These are phyloP conservation scores for Loriculus beryllinus DNA, from an alignment of 2,797 vertebrate species.

Conservation along the genomic window DNA sequence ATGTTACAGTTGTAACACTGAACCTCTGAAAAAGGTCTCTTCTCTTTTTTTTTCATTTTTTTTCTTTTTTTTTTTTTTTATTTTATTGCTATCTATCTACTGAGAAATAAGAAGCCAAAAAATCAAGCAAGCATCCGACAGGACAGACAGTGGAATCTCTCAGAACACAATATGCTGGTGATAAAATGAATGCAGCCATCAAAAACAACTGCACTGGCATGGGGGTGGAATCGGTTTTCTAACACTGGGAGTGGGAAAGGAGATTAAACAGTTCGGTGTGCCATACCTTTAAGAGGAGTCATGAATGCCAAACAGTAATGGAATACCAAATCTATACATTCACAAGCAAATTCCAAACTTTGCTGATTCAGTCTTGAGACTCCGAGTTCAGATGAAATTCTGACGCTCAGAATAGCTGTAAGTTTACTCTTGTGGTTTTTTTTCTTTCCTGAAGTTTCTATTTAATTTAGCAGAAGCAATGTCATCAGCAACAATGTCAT, in stretches of 20 bases:
- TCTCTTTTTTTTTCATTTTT: conserved; percentile 72
- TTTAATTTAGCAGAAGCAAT: conserved; percentile 78
- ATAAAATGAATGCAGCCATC: conserved; percentile 77
- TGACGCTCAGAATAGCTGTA: conserved; percentile 71
- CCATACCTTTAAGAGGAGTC: conserved; percentile 69
- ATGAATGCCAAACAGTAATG: conserved; percentile 72
- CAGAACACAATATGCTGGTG: conserved; percentile 83
- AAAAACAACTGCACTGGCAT: conserved; percentile 73
- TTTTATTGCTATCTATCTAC: conserved; percentile 97
- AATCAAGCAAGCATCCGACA: conserved; percentile 77
- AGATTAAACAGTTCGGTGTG: conserved; percentile 67
- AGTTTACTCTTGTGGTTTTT: conserved; percentile 47
- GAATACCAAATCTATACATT: conserved; percentile 73
- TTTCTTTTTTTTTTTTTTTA: conserved; percentile 67
- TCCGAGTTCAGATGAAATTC: conserved; percentile 73
- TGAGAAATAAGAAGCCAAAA: conserved; percentile 81
- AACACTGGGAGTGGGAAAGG: conserved; percentile 65
- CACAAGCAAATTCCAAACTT: conserved; percentile 68
- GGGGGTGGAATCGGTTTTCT: conserved; percentile 66
- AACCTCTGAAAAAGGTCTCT: conserved; percentile 82
- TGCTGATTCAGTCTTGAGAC: conserved; percentile 71
- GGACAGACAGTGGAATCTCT: conserved; percentile 79
- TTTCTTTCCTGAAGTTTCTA: conserved; percentile 72
- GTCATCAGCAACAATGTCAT: conserved; percentile 74
- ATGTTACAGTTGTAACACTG: conserved; percentile 83